Conservation (phyloP, 2,888 invertebrate species). For the Melieria omissa region DNA sequence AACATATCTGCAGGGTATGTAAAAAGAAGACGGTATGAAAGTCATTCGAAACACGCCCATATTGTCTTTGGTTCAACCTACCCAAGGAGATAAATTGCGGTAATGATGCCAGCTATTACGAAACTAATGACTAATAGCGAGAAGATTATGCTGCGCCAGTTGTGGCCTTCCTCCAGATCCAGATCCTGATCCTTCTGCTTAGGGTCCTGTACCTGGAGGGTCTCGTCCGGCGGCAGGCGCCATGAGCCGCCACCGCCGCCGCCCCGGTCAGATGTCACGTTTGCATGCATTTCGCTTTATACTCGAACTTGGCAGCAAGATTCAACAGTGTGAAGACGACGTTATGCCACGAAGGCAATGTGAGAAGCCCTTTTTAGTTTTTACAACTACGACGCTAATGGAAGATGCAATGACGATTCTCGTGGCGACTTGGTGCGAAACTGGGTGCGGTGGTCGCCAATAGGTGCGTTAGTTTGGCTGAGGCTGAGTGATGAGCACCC, state of each 20-base stretch:
- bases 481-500: no score
- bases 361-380: slow-evolving; percentile 13
- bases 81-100: slow-evolving; percentile 89
- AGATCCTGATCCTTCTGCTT: slow-evolving; percentile 85
- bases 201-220: slow-evolving; percentile 89
- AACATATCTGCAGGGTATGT: slow-evolving; percentile 74
- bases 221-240: slow-evolving; percentile 93
- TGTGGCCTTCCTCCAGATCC: slow-evolving; percentile 84
- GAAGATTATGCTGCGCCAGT: slow-evolving; percentile 89
- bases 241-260: slow-evolving; percentile 77
- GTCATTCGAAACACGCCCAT: not conserved
- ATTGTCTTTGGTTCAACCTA: slow-evolving; percentile 61
- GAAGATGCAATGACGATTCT: no score
- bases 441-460: no score
- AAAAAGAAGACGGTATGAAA: not conserved
- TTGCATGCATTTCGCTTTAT: slow-evolving; percentile 79
- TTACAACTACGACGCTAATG: no score
- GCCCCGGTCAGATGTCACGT: slow-evolving; percentile 87
- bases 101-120: slow-evolving; percentile 88
- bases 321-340: slow-evolving; percentile 17
- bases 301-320: slow-evolving; percentile 23
- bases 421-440: no score
- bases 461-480: no score
- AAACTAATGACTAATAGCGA: slow-evolving; percentile 87
- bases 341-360: slow-evolving; percentile 16